Evolutionary conservation across 1,140 invertebrate genomes (phyloP), one percentile per base, ranked within the genome.

Genomic region (Ostrea edulis): DNA sequence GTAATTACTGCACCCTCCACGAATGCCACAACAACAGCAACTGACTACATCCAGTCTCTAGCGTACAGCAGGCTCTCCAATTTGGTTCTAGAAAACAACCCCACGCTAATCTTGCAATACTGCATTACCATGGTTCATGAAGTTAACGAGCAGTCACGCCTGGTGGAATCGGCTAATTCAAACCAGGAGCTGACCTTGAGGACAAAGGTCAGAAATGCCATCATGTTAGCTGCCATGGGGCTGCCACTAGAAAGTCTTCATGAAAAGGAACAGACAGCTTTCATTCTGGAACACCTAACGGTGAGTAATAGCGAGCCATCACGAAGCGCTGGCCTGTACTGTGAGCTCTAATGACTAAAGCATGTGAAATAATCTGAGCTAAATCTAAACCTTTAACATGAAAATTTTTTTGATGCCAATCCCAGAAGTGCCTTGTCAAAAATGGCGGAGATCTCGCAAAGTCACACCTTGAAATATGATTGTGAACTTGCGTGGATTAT

Each of bases 81-180:
- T 0, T 88, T 93, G 12, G 89, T 90, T 84, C 91, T 89, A 22
- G 88, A 92, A 84, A 93, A 91, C 71, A 91, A 91, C 44, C 93
- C 93, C 0, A 53, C 89, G 0, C 11, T 87, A 12, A 82, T 94
- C 17, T 86, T 93, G 52, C 93, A 93, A 84, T 94, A 92, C 82
- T 86, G 86, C 62, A 90, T 92, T 11, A 90, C 92, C 9, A 53
- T 92, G 2, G 87, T 91, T 20, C 89, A 90, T n/a, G 87, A 91
- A 82, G 89, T 94, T 0, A 94, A 94, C 82, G 82, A 89, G 3
- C 87, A 91, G 44, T 93, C 93, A n/a, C 81, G 84, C 29, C 17
- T 44, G 29, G 87, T 81, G n/a, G 68, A 62, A 25, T 86, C 62
- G n/a, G 77, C 11, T 14, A 85, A 82, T 25, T 77, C 84, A 0